phyloP scores from a whole-genome alignment of 2,797 vertebrate genomes.

The Anabas testudineus region DNA sequence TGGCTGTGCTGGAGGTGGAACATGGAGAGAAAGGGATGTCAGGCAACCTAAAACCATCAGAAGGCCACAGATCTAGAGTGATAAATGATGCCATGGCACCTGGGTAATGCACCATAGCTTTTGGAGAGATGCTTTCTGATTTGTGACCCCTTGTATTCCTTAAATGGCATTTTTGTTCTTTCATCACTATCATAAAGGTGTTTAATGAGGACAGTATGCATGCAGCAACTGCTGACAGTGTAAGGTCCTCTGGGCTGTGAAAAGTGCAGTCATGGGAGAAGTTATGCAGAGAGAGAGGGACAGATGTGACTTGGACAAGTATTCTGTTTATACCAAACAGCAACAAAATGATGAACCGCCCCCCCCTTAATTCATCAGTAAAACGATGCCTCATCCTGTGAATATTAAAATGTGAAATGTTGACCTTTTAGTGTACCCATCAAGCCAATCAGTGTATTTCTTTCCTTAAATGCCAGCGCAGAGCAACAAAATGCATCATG shows the following conservation, averaged over 20 bases:
- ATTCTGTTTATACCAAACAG: slow-evolving; percentile 45
- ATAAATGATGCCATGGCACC: slow-evolving; percentile 65
- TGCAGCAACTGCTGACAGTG: slow-evolving; percentile 51
- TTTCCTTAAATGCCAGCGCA: slow-evolving; percentile 54
- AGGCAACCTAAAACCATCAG: slow-evolving; percentile 46
- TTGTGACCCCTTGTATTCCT: slow-evolving; percentile 45
- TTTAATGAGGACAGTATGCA: slow-evolving; percentile 63
- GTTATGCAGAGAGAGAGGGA: slow-evolving; percentile 1
- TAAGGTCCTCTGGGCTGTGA: slow-evolving; percentile 37
- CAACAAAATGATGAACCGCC: slow-evolving; percentile 4
- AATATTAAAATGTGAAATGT: slow-evolving; percentile 41
- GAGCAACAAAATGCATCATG: slow-evolving; percentile 20
- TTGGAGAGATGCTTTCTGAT: slow-evolving; percentile 51
- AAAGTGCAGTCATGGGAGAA: slow-evolving; percentile 28
- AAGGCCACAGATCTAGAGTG: slow-evolving; percentile 57
- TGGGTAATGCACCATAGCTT: slow-evolving; percentile 50
- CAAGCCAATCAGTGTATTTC: slow-evolving; percentile 41
- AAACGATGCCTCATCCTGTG: slow-evolving; percentile 34
- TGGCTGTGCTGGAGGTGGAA: slow-evolving; percentile 62
- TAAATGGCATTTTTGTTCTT: slow-evolving; percentile 62
- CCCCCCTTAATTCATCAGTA: slow-evolving; percentile 34
- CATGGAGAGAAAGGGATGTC: slow-evolving; percentile 48
- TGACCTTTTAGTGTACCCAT: slow-evolving; percentile 60
- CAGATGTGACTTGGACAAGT: slow-evolving; percentile 25
- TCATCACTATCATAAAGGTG: slow-evolving; percentile 62